Percentiles rank a stretch among this genome's conserved stretches.
These are phyloP conservation scores for Eilema depressum DNA, from an alignment of 2,888 invertebrate genomes.

Conservation along the genomic window DNA sequence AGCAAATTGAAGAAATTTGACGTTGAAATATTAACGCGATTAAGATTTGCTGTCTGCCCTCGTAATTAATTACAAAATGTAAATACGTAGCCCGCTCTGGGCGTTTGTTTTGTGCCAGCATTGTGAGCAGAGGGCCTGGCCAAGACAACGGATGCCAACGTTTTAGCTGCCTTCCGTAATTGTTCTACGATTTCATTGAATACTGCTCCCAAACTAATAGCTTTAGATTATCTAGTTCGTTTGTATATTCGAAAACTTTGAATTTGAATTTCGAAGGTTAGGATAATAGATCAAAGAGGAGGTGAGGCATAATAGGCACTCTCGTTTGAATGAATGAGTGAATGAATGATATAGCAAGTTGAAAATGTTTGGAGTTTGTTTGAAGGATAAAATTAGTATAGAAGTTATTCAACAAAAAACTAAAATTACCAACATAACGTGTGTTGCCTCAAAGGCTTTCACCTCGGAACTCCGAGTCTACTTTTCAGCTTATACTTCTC, in stretches of 20 bases:
- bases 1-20: neutral
- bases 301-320: neutral
- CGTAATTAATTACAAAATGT: conserved; percentile 7
- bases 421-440: no score
- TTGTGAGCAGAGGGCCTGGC: neutral
- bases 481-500: no score
- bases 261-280: neutral
- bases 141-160: neutral
- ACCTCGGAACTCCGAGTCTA: no score
- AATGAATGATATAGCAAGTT: neutral
- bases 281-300: neutral
- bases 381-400: neutral
- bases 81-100: neutral
- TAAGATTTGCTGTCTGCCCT: neutral
- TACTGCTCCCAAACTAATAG: neutral
- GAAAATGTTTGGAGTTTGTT: neutral
- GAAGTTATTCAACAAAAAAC: no score
- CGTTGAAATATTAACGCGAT: neutral
- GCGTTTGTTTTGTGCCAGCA: conserved; percentile 2
- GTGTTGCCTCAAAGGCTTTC: no score
- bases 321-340: neutral
- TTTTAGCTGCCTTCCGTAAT: neutral
- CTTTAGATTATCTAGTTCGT: neutral
- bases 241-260: neutral
- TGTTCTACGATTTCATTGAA: conserved; percentile 1